Percentiles rank a stretch among this genome's conserved stretches.
Conservation (phyloP, 35 echinoderm and acorn worm species). For the Hemicentrotus pulcherrimus region DNA sequence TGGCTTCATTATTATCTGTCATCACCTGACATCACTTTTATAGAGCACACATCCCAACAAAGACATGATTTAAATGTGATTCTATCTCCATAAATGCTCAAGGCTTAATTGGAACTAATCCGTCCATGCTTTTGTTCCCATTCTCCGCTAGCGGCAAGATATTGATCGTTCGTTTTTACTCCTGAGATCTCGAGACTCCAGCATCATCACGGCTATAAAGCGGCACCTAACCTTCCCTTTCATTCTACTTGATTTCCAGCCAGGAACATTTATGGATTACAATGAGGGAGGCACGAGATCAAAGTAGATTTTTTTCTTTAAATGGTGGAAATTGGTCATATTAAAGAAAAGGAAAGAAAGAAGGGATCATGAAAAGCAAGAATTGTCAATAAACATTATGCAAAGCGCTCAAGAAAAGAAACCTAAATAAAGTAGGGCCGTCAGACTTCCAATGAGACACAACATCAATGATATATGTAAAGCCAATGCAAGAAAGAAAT, state of each 20-base stretch:
- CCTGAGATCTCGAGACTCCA: background rate
- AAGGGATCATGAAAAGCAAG: background rate
- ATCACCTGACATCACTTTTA: background rate
- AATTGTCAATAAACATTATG: background rate
- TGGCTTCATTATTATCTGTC: background rate
- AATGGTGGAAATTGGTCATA: background rate
- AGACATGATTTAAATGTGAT: background rate
- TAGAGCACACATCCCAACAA: background rate
- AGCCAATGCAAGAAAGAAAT: background rate
- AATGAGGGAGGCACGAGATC: background rate
- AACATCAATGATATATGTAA: background rate
- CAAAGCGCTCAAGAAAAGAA: background rate
- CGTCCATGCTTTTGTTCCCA: background rate
- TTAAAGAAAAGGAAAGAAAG: background rate
- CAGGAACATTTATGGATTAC: background rate
- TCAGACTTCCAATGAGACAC: background rate
- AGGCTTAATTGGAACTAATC: slow-evolving; percentile 11
- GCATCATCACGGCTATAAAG: background rate
- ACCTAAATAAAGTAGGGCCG: background rate
- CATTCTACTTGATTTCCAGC: background rate
- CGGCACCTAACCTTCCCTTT: background rate
- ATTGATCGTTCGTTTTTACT: background rate
- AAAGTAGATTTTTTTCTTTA: background rate
- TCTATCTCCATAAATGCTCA: background rate
- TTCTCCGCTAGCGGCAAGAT: background rate